These are phyloP conservation scores for Molorchus minor DNA, from an alignment of 2,888 invertebrate species.

Conservation along the genomic window DNA sequence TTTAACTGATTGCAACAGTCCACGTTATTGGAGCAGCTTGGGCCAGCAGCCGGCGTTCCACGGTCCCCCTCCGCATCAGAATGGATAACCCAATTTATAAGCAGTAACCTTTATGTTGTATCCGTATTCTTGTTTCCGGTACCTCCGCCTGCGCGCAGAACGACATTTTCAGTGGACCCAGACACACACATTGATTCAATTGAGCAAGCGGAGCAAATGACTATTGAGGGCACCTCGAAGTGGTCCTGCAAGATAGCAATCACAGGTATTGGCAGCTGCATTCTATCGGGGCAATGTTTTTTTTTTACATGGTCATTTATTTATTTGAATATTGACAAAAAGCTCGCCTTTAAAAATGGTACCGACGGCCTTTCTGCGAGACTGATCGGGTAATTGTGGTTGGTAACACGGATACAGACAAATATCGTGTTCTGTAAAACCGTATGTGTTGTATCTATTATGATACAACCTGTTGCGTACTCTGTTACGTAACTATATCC, in stretches of 20 bases:
- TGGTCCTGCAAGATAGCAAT: conserved; percentile 99
- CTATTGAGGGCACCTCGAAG: conserved; percentile 98
- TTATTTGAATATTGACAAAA: too few species aligned
- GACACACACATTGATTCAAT: conserved; percentile 97
- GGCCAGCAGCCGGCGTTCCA: too few species aligned
- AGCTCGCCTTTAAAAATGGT: conserved; percentile 15
- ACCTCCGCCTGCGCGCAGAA: conserved; percentile 71
- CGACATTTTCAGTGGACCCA: conserved; percentile 96
- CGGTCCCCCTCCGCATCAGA: neutral
- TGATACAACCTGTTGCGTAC: too few species aligned
- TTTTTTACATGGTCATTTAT: too few species aligned
- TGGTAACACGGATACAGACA: too few species aligned
- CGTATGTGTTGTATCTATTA: too few species aligned
- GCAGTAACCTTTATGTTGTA: conserved; percentile 49
- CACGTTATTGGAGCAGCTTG: too few species aligned
- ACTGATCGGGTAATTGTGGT: too few species aligned
- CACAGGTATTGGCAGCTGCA: conserved; percentile 82
- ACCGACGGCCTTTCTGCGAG: conserved; percentile 23
- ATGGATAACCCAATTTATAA: conserved; percentile 3
- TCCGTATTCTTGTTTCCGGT: conserved; percentile 61
- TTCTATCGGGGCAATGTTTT: conserved; percentile 57
- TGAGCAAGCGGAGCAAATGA: conserved; percentile 97
- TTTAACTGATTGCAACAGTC: too few species aligned
- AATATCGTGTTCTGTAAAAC: too few species aligned
- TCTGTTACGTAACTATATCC: too few species aligned